Base-by-base conservation (phyloP, 2,797 vertebrate species). In the Champsocephalus gunnari region DNA sequence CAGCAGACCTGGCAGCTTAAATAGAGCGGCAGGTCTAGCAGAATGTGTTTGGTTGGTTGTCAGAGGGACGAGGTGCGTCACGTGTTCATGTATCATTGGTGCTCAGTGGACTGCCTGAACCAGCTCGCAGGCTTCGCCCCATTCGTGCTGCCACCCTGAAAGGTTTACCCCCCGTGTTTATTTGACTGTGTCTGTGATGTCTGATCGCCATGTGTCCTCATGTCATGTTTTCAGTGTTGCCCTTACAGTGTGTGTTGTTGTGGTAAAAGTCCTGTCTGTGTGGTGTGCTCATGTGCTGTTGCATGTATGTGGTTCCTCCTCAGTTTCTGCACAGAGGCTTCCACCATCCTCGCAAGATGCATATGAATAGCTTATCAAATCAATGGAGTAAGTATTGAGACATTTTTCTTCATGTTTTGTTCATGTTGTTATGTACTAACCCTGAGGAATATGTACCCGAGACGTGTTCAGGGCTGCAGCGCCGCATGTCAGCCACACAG, bases 311-410 rank as follows among this genome's bases (percentile, higher is more conserved):
- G 83, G 86, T 89, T 90, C 79, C 75, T 89, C 79, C 89, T 85
- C 91, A 92, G 91, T 80, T 73, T 87, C 87, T 84, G 77, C 84
- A 53, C 76, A 77, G 72, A 77, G 80, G 57, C 81, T 10, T 87
- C 81, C 79, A 80, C 74, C 69, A 32, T 69, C 89, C 57, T 51
- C 94, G 8, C 34, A 85, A 78, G 94, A 95, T 95, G 95, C 92
- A 95, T 80, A 92, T 94, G 92, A 95, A 94, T 95, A 95, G 89
- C 87, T 88, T 94, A 89, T 81, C 94, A 89, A 94, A 92, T 92
- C 91, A 92, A 58, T 94, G 92, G 92, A 94, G 94, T 95, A 94
- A 95, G 94, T 95, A 94, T 81, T 45, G 38, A 77, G 11, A 64
- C 3, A 68, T 65, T 56, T 21, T 43, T 73, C 45, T 49, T 50